These are phyloP conservation scores for Sphyrna mokarran DNA, from an alignment of 2,113 vertebrate genomes.

Conservation along the genomic window DNA sequence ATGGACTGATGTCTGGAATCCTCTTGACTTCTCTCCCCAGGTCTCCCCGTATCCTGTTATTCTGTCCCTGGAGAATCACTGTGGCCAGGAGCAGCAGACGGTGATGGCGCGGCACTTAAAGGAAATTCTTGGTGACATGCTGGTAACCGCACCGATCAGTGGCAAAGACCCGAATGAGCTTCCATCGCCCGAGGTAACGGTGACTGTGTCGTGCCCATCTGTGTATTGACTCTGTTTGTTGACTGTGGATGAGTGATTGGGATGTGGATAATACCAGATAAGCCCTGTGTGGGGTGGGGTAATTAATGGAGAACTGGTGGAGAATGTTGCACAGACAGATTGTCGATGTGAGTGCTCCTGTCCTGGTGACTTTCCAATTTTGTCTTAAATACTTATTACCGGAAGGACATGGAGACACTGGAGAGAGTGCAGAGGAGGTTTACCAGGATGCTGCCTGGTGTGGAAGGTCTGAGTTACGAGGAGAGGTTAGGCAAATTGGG, in stretches of 20 bases:
- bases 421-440: no score
- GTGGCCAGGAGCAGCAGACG: constrained; percentile 83
- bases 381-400: no score
- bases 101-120: constrained; percentile 79
- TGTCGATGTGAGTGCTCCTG: no score
- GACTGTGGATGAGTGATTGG: not conserved
- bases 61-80: constrained; percentile 94
- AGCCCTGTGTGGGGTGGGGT: no score
- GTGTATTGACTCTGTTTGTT: not conserved
- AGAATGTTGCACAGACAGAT: no score
- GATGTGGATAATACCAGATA: no score
- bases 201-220: not conserved
- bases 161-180: constrained; percentile 53
- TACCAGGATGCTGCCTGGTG: no score
- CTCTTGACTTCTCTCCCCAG: not conserved
- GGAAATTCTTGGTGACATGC: constrained; percentile 74
- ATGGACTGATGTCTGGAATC: not conserved
- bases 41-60: constrained; percentile 73
- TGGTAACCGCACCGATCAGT: constrained; percentile 65
- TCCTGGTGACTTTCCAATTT: no score
- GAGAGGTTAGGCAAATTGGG: no score
- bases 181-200: constrained; percentile 80
- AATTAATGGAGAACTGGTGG: no score
- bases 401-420: no score
- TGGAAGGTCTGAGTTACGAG: no score